These are phyloP conservation scores for Monochamus alternatus DNA, from an alignment of 2,888 invertebrate species.

Conservation along the genomic window DNA sequence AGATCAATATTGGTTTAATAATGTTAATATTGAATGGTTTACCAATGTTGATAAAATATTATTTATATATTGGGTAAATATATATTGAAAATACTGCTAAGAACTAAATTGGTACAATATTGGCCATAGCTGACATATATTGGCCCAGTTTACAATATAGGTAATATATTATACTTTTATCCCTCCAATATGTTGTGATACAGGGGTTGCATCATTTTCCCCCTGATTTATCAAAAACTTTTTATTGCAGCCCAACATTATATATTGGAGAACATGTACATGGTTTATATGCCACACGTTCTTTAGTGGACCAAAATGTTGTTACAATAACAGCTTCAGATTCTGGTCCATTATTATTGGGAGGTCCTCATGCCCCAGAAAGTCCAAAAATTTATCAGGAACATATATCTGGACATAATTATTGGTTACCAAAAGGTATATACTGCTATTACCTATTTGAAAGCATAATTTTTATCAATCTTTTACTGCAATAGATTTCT, in stretches of 20 bases:
- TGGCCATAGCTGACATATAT: no score
- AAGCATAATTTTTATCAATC: slow-evolving; percentile 27
- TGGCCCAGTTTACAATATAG: no score
- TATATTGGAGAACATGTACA: slow-evolving; percentile 92
- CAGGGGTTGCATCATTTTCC: no score
- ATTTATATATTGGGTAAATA: no score
- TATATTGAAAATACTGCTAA: no score
- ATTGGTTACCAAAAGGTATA: slow-evolving; percentile 61
- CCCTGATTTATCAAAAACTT: neutral
- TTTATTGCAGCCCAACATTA: slow-evolving; percentile 85
- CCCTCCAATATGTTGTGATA: no score
- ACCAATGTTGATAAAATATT: no score
- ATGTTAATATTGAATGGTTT: no score
- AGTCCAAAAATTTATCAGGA: slow-evolving; percentile 61
- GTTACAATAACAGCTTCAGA: slow-evolving; percentile 85
- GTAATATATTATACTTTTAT: no score
- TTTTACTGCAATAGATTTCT: slow-evolving; percentile 51
- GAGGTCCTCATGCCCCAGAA: slow-evolving; percentile 76
- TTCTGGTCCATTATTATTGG: slow-evolving; percentile 79
- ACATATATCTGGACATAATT: slow-evolving; percentile 67
- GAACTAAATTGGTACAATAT: no score
- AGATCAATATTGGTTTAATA: no score
- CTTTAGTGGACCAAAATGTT: slow-evolving; percentile 92
- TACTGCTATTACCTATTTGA: neutral
- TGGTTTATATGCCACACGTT: slow-evolving; percentile 93